phyloP scores from a whole-genome alignment of 2,797 vertebrate genomes.

The Xyrichtys novacula region DNA sequence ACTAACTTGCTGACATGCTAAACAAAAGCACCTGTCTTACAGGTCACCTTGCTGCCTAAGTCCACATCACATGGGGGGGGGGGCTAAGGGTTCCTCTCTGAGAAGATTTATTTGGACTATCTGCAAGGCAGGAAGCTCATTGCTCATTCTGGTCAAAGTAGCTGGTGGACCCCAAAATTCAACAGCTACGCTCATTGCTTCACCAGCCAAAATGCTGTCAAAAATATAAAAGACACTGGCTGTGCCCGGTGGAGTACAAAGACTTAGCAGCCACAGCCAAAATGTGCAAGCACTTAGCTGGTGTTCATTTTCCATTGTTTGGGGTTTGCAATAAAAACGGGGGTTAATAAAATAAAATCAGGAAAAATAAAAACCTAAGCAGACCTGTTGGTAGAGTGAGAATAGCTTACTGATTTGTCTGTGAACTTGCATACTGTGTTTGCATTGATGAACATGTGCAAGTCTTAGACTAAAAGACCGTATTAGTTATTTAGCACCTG shows the following conservation, averaged over 20 bases:
- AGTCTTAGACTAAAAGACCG: constrained; percentile 57
- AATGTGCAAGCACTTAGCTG: constrained; percentile 52
- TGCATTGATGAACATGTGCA: constrained; percentile 79
- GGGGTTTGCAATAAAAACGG: constrained; percentile 10
- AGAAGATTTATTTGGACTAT: constrained; percentile 56
- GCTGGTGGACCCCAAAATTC: constrained; percentile 16
- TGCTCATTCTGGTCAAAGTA: constrained; percentile 36
- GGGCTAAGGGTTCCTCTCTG: constrained; percentile 52
- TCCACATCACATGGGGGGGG: constrained; percentile 58
- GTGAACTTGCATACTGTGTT: constrained; percentile 73
- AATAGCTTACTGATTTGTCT: constrained; percentile 62
- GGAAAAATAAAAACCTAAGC: neutral
- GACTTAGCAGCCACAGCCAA: constrained; percentile 16
- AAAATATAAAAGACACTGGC: constrained; percentile 39
- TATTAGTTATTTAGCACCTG: constrained; percentile 74
- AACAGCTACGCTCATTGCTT: constrained; percentile 35
- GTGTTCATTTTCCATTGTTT: constrained; percentile 29
- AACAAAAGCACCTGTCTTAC: constrained; percentile 65
- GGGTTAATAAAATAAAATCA: constrained; percentile 9
- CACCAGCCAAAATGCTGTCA: constrained; percentile 24
- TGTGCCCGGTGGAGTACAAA: constrained; percentile 24
- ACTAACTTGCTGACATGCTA: constrained; percentile 26
- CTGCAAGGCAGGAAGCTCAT: constrained; percentile 55
- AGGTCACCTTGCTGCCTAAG: constrained; percentile 50
- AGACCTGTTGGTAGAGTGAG: constrained; percentile 32